A percentile compares a stretch with the other conserved stretches of the same genome.
Evolutionary conservation across 2,888 invertebrate genomes (phyloP).

Genomic region (Drosophila gaucha): DNA sequence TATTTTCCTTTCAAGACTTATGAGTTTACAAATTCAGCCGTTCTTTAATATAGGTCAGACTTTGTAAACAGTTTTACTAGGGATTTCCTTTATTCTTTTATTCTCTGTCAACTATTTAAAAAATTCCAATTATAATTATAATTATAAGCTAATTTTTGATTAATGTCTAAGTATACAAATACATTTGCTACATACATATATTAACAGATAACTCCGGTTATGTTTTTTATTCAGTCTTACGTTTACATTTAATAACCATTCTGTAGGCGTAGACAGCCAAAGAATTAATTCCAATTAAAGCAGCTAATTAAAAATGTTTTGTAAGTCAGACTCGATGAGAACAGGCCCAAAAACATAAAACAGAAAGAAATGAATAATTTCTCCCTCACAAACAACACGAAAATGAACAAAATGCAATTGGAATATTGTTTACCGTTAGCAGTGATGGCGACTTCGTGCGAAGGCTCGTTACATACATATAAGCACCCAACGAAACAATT

Average conservation of each 20-base stretch:
- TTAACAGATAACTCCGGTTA: too few species aligned
- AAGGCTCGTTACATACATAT: constrained; percentile 29
- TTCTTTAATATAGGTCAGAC: too few species aligned
- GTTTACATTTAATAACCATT: background rate
- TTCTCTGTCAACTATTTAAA: too few species aligned
- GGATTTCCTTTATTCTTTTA: too few species aligned
- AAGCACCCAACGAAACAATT: constrained; percentile 24
- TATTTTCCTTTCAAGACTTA: too few species aligned
- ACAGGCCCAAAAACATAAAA: constrained; percentile 24
- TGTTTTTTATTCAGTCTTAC: background rate
- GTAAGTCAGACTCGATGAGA: constrained; percentile 23
- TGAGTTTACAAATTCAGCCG: too few species aligned
- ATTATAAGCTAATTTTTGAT: too few species aligned
- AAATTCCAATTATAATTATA: too few species aligned
- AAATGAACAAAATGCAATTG: constrained; percentile 38
- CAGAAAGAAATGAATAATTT: constrained; percentile 13
- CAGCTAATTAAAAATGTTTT: constrained; percentile 52
- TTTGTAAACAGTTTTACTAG: too few species aligned
- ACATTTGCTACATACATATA: too few species aligned
- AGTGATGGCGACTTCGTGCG: constrained; percentile 6
- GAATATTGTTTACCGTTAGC: constrained; percentile 52
- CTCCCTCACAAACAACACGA: constrained; percentile 25
- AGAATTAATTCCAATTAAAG: constrained; percentile 55
- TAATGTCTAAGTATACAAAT: background rate
- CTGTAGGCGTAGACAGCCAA: background rate